Evolutionary conservation across 2,797 vertebrate genomes (phyloP), one percentile per base, ranked within the genome.

Genomic region (Pteronotus mesoamericanus): DNA sequence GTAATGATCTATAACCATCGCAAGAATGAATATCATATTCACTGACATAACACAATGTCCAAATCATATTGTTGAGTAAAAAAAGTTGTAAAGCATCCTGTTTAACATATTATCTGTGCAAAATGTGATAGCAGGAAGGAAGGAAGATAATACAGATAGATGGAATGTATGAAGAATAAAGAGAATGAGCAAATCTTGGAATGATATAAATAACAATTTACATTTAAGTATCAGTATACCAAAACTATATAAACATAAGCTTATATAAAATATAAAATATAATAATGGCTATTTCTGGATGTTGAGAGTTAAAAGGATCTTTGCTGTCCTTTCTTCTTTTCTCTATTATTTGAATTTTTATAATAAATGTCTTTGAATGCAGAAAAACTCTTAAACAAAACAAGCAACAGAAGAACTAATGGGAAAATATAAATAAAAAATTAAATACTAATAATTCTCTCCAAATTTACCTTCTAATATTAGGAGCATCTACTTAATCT

Each of bases 371-470:
- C 71, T 94, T 72, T 53, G 46, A 89, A 77, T 83, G 9, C 5
- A 71, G 34, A 22, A 85, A 75, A 42, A 44, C 29, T 69, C 32
- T 32, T 32, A 75, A 78, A 64, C 16, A 61, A 44, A 92, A 92
- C 24, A 80, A 84, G 46, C 24, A 66, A 37, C 18, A 48, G 9
- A 46, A 84, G 22, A 77, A 86, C 53, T 66, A 55, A 32, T 48
- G 92, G 32, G 48, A 92, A 82, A 94, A 34, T 66, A 51, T 26
- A 95, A 96, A 51, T 66, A 44, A 59, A 95, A 86, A 53, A 48
- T 42, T 68, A 74, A 95, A 68, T 64, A n/a, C 64, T 64, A 61
- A 64, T 3, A 79, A 32, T 48, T 19, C 7, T 64, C 22, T 44
- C 24, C 19, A 71, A 34, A 21, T 92, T 92, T 74, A 18, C 42